Percentiles rank a stretch among this genome's conserved stretches.
Conservation (phyloP, 2,113 vertebrate species). For the Heterocephalus glaber region DNA sequence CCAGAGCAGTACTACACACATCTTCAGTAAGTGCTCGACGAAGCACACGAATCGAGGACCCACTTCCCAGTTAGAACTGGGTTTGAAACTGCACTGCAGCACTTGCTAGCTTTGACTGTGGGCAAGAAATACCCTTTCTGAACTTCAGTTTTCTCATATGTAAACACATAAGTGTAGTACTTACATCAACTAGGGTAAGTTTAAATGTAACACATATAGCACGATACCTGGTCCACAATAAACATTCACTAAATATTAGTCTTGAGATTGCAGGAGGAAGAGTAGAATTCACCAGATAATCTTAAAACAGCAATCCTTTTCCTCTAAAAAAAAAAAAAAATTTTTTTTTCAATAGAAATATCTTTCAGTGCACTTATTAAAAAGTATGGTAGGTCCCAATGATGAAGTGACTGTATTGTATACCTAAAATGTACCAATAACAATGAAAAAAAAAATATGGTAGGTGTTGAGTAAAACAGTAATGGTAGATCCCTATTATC, state of each 20-base stretch:
- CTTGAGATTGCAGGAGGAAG: background rate
- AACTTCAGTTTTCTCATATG: background rate
- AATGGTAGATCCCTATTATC: background rate
- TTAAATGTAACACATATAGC: background rate
- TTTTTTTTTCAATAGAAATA: background rate
- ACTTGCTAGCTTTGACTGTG: background rate
- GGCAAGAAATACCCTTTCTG: background rate
- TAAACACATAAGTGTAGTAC: background rate
- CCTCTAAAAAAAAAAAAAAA: background rate
- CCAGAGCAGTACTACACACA: background rate
- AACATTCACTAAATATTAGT: background rate
- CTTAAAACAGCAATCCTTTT: background rate
- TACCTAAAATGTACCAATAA: too few species aligned
- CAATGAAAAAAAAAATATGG: too few species aligned
- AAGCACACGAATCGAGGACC: background rate
- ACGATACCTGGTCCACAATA: background rate
- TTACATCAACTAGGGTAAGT: background rate
- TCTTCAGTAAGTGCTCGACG: background rate
- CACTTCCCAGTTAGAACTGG: background rate
- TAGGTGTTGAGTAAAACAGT: background rate
- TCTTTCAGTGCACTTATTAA: background rate
- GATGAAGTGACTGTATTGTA: too few species aligned
- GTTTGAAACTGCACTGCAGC: background rate
- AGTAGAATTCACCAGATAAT: background rate
- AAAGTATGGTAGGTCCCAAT: background rate